A percentile compares a stretch with the other conserved stretches of the same genome.
These are phyloP conservation scores for Lucilia sericata DNA, from an alignment of 1,140 invertebrate genomes.

Conservation along the genomic window DNA sequence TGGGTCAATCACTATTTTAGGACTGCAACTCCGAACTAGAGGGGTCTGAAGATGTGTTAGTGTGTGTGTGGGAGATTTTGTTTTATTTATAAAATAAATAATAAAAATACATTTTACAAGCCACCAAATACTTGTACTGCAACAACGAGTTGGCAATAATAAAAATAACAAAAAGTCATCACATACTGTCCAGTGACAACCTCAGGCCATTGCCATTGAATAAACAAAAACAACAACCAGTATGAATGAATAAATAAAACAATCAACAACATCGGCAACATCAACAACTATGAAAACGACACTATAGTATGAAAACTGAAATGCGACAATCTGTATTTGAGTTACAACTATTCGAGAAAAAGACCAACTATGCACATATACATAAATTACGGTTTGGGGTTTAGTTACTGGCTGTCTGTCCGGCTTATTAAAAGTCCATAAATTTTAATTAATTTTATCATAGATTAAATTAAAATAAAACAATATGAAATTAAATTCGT, in stretches of 20 bases:
- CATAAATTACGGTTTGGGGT: too few species aligned
- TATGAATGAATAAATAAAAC: neutral
- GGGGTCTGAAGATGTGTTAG: neutral
- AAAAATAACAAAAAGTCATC: slow-evolving; percentile 15
- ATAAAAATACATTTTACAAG: neutral
- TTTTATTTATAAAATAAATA: neutral
- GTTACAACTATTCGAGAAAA: too few species aligned
- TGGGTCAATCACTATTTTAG: too few species aligned
- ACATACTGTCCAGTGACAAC: neutral
- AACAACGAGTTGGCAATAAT: neutral
- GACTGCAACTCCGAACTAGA: neutral
- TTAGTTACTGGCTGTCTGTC: too few species aligned
- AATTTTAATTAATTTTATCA: too few species aligned
- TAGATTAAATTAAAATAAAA: too few species aligned
- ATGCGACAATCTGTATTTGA: too few species aligned
- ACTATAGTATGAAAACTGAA: too few species aligned
- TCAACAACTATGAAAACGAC: neutral
- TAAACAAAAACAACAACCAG: neutral
- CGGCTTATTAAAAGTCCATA: too few species aligned
- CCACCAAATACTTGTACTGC: neutral
- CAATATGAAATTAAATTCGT: too few species aligned
- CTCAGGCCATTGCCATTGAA: neutral
- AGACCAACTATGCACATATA: too few species aligned
- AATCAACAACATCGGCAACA: neutral
- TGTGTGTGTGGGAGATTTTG: neutral